Evolutionary conservation across 2,113 vertebrate species (phyloP), one percentile per base, ranked within the genome.

Genomic region (Vidua chalybeata): DNA sequence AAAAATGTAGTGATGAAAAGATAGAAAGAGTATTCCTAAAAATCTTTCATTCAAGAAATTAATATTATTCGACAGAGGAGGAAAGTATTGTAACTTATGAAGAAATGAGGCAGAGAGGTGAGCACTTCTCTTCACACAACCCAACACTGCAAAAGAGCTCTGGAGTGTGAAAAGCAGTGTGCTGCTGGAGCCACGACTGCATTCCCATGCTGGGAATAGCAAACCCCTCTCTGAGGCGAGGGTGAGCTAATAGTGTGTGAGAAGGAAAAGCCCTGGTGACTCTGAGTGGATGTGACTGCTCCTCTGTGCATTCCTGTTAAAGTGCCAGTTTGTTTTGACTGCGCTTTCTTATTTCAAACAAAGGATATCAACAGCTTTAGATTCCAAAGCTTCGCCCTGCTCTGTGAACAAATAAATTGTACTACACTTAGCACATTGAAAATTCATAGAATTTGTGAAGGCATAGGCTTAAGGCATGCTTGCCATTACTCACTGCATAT

Each of bases 371-470:
- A 82, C 77, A 94, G 80, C 66, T 91, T 84, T 45, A 84, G 26
- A 85, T 85, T 78, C 52, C 54, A 72, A 16, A 39, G 54, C 62
- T 76, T 76, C 2, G n/a, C 49, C 55, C 58, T 79, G 81, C 49
- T 87, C 67, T 77, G 77, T 66, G 78, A 84, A 66, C 89, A 95
- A 94, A 91, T 94, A 96, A 91, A 89, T 55, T 87, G 71, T 73
- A 73, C 77, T 76, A 82, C 74, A 56, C 48, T 94, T 94, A 93
- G 62, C 54, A 79, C 84, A 95, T 54, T 93, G 93, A 94, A 96
- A 95, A 96, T 96, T 93, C 93, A 94, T 87, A 84, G 94, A 79
- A 76, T 93, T 91, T 87, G 66, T 9, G 64, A 87, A 92, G 77
- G 89, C 73, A 62, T 8, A 58, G 46, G 81, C 84, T 93, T 82